These are phyloP conservation scores for Idaea biselata DNA, from an alignment of 2,888 invertebrate species.

Conservation along the genomic window DNA sequence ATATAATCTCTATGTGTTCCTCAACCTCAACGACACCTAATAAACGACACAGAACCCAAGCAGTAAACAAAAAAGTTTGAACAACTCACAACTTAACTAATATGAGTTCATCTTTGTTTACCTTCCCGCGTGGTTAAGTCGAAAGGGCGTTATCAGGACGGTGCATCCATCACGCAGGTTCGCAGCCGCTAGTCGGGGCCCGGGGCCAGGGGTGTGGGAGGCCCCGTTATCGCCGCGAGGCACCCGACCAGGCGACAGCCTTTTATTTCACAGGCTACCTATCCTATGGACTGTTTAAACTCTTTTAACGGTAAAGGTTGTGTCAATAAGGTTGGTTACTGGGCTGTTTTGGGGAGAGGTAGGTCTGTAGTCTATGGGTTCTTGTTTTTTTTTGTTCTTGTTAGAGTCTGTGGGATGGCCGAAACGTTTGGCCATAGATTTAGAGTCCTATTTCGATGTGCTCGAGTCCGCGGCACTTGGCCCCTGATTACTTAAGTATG, in stretches of 20 bases:
- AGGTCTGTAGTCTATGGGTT: too few relatives aligned
- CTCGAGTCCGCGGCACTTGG: not conserved
- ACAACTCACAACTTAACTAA: constrained; percentile 21
- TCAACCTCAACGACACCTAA: constrained; percentile 6
- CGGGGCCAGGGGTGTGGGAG: constrained; percentile 39
- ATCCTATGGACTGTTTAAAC: constrained; percentile 42
- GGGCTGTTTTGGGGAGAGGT: constrained; percentile 4
- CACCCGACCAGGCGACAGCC: constrained; percentile 47
- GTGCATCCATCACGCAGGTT: constrained; percentile 43
- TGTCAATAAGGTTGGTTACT: constrained; percentile 41
- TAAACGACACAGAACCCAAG: constrained; percentile 16
- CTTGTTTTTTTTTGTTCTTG: not conserved
- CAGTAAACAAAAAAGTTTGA: constrained; percentile 20
- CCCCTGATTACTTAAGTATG: too few relatives aligned
- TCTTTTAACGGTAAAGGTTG: constrained; percentile 43
- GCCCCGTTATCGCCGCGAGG: constrained; percentile 44
- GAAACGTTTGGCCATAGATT: too few relatives aligned
- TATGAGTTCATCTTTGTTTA: constrained; percentile 28
- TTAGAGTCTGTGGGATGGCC: not conserved
- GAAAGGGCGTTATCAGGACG: constrained; percentile 39
- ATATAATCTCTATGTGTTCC: not conserved
- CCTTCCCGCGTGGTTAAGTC: constrained; percentile 35
- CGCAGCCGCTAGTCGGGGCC: constrained; percentile 25
- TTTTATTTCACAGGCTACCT: constrained; percentile 50
- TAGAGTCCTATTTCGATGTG: too few relatives aligned